Evolutionary conservation across 2,113 vertebrate genomes (phyloP).

Genomic region (Hepsetus odoe): DNA sequence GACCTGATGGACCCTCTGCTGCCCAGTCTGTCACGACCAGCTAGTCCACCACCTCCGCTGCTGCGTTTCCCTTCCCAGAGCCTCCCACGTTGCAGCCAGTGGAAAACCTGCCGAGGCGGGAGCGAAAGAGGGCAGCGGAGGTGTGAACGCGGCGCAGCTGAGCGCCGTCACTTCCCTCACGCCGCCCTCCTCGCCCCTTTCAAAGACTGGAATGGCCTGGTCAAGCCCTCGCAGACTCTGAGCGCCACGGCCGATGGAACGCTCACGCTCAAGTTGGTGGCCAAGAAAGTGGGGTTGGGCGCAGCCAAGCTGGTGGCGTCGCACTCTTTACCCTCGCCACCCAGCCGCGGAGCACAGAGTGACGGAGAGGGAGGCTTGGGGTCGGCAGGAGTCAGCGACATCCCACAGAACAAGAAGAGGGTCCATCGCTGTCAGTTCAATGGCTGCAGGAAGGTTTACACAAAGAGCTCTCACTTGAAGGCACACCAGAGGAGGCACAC

Average conservation of each 20-base stretch:
- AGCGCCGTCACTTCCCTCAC: slow-evolving; percentile 97
- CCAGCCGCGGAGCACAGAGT: slow-evolving; percentile 58
- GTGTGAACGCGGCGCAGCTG: slow-evolving; percentile 93
- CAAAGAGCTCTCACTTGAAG: slow-evolving; percentile 99
- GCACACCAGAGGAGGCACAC: slow-evolving; percentile 99
- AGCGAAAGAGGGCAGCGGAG: slow-evolving; percentile 52
- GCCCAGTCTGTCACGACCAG: slow-evolving; percentile 80
- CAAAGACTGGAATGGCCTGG: slow-evolving; percentile 92
- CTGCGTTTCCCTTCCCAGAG: slow-evolving; percentile 79
- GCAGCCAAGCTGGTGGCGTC: slow-evolving; percentile 85
- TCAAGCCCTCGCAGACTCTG: slow-evolving; percentile 90
- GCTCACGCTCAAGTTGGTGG: slow-evolving; percentile 91
- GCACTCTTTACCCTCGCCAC: slow-evolving; percentile 72
- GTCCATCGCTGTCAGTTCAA: slow-evolving; percentile 99
- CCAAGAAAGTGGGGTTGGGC: slow-evolving; percentile 90
- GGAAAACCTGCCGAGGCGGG: slow-evolving; percentile 65
- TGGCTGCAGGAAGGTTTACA: slow-evolving; percentile 98
- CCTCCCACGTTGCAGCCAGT: slow-evolving; percentile 78
- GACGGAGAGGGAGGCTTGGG: slow-evolving; percentile 82
- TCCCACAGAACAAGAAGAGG: slow-evolving; percentile 97
- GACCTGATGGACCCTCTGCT: slow-evolving; percentile 85
- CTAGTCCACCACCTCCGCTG: slow-evolving; percentile 79
- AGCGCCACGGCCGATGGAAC: slow-evolving; percentile 88
- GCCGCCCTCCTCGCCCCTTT: slow-evolving; percentile 93
- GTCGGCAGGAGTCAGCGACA: slow-evolving; percentile 83